Base-by-base conservation (phyloP, 2,888 invertebrate species). In the Amiota communis region DNA sequence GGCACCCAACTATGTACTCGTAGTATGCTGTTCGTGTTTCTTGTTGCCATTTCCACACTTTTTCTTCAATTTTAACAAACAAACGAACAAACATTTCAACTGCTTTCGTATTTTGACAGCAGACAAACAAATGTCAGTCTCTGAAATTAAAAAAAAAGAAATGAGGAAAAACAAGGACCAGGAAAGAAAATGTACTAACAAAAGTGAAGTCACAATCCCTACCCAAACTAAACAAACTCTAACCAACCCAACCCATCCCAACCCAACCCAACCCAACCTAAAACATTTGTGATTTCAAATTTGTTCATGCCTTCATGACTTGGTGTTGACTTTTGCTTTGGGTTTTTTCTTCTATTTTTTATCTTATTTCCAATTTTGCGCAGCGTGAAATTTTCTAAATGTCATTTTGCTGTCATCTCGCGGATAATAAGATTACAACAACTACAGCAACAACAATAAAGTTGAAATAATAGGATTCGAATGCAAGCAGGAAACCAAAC, bases 331-430 rank as follows among this genome's bases (percentile, higher is more conserved):
- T 76, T 76, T 80, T 75, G 76, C 74, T 77, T 78, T 76, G 75
- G 74, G 74, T 79, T 79, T 73, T 47, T 70, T 75, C 53, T 70
- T 63, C 65, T 74, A 59, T 72, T 73, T 65, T 73, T 46, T 56
- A 61, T 82, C 81, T 71, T 63, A 53, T 70, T 72, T 84, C 78
- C 78, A 79, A 85, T 86, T 83, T 83, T 82, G 79, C 86, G 85
- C 83, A 86, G 83, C 83, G 86, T 83, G 83, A 83, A 83, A 83
- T 88, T 86, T 82, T 83, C 80, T 82, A 87, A 87, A 87, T 87
- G 87, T 88, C 88, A 88, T 87, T 87, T 87, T 86, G 87, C 86
- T 87, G 87, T 87, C 87, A 87, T 86, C 87, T 86, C 86, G 86
- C 84, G 87, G 88, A 87, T 87, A 87, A 87, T 87, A 86, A 88